A percentile compares a stretch with the other conserved stretches of the same genome.
phyloP scores from a whole-genome alignment of 2,888 invertebrate genomes.

The Cepaea hortensis region DNA sequence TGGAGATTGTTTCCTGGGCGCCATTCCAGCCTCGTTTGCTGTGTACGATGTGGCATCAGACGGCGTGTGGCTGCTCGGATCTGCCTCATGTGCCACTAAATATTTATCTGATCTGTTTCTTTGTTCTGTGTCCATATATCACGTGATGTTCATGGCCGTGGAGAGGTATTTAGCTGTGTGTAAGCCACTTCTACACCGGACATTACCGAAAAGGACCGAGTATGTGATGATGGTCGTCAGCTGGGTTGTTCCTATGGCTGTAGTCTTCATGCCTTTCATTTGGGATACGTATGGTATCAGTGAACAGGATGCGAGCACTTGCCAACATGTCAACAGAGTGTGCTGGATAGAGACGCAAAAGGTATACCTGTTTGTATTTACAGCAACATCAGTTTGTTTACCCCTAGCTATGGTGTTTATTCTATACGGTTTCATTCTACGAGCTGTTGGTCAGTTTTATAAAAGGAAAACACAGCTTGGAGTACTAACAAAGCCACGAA shows the following conservation, averaged over 20 bases:
- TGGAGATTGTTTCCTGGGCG: background rate
- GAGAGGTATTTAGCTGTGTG: background rate
- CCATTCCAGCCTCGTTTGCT: background rate
- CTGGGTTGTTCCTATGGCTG: background rate
- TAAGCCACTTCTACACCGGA: background rate
- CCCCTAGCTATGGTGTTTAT: background rate
- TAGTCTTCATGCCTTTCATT: background rate
- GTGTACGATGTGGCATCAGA: background rate
- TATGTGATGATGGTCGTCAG: background rate
- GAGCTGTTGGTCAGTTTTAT: background rate
- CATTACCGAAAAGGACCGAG: background rate
- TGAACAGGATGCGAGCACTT: background rate
- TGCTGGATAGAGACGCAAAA: background rate
- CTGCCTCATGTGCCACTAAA: background rate
- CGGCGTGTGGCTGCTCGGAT: background rate
- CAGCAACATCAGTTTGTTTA: background rate
- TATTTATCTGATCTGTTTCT: background rate
- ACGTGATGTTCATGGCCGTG: background rate
- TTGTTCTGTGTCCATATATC: background rate
- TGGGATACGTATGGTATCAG: background rate
- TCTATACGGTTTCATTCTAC: background rate
- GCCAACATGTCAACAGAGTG: background rate
- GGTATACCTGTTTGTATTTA: background rate
- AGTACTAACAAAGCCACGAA: too few relatives aligned
- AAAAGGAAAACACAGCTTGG: background rate